A percentile compares a stretch with the other conserved stretches of the same genome.
These are phyloP conservation scores for Conus canariensis DNA, from an alignment of 2,888 invertebrate genomes.

Conservation along the genomic window DNA sequence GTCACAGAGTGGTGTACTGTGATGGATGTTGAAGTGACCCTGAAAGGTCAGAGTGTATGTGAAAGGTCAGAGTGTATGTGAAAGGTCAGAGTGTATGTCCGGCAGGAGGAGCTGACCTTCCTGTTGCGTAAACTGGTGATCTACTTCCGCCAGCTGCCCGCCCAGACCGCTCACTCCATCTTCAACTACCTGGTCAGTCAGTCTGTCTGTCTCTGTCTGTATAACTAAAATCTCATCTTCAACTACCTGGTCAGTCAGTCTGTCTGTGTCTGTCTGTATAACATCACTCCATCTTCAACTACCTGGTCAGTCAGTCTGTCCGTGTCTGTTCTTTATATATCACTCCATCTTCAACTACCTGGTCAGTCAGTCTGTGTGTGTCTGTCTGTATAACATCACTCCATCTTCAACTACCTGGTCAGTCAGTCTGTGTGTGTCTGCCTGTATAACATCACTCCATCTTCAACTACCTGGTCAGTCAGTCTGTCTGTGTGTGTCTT, in stretches of 20 bases:
- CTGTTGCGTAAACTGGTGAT: constrained; percentile 92
- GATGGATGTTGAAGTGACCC: too few species aligned
- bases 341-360: too few species aligned
- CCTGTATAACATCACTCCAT: not conserved
- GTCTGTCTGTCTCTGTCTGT: not conserved
- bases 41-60: too few species aligned
- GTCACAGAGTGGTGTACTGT: too few species aligned
- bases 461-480: too few species aligned
- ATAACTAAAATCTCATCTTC: not conserved
- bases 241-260: not conserved
- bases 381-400: not conserved
- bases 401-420: not conserved
- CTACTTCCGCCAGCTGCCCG: constrained; percentile 93
- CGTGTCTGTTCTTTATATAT: not conserved
- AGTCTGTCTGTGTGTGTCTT: not conserved
- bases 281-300: too few species aligned
- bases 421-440: not conserved
- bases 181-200: constrained; percentile 94
- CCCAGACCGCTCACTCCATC: constrained; percentile 96
- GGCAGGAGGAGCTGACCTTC: constrained; percentile 93
- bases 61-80: too few species aligned
- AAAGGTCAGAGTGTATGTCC: too few species aligned
- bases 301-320: too few species aligned
- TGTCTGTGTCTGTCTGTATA: not conserved
- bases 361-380: not conserved